phyloP scores from a whole-genome alignment of 1,140 invertebrate genomes.

The Drosophila punjabiensis region DNA sequence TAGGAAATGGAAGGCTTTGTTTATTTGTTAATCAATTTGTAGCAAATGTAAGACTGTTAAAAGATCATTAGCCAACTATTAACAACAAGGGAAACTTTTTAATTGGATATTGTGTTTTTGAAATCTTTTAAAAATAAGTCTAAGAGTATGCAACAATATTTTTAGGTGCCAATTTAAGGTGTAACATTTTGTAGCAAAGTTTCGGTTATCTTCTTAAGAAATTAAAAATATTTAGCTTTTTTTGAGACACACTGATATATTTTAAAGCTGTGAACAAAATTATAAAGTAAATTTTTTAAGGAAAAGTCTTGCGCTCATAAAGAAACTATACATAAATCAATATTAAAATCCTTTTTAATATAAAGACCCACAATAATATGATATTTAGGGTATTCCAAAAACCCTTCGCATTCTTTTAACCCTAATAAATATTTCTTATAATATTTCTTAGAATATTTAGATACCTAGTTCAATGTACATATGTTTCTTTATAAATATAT shows the following conservation, averaged over 20 bases:
- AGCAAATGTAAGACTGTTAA: neutral
- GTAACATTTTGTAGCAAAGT: too few species aligned
- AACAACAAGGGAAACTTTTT: too few species aligned
- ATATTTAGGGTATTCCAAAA: too few species aligned
- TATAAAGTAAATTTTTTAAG: neutral
- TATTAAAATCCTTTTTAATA: too few species aligned
- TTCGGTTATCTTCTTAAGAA: fast-evolving
- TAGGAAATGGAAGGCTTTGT: slow-evolving; percentile 12
- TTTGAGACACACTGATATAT: neutral
- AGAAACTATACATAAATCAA: neutral
- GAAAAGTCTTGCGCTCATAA: neutral
- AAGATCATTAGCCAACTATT: neutral
- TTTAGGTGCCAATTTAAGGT: too few species aligned
- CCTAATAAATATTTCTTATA: too few species aligned
- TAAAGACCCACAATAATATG: too few species aligned
- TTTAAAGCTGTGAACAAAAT: too few species aligned
- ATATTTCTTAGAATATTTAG: too few species aligned
- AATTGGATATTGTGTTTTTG: neutral
- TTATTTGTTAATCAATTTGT: neutral
- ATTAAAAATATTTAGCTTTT: neutral
- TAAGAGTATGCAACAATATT: neutral
- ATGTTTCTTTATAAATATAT: neutral
- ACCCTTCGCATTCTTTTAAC: too few species aligned
- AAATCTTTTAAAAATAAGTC: neutral
- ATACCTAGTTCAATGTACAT: neutral